Evolutionary conservation across 1,140 invertebrate genomes (phyloP).

Genomic region (Stenopsyche tienmushanensis): DNA sequence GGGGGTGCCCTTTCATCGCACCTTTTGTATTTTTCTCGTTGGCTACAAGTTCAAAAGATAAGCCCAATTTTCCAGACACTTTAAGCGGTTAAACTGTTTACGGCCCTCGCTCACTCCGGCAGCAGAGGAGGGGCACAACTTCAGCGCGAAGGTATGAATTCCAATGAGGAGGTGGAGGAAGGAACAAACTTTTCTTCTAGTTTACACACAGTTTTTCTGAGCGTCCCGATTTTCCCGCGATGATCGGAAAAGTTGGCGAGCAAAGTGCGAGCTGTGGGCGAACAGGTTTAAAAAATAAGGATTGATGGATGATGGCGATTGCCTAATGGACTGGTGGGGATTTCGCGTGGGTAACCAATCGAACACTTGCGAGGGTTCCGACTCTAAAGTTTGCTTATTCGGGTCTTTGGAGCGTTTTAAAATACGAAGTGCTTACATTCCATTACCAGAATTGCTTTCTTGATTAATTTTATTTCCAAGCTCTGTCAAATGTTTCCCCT

Average conservation of each 20-base stretch:
- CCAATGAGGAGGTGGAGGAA: constrained; percentile 16
- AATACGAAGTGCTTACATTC: too few relatives aligned
- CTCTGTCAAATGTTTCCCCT: too few relatives aligned
- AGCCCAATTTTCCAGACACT: constrained; percentile 30
- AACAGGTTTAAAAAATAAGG: constrained; percentile 17
- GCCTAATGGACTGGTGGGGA: constrained; percentile 22
- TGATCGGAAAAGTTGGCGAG: constrained; percentile 26
- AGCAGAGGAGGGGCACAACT: not conserved
- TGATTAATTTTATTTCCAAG: too few relatives aligned
- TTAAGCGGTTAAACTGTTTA: constrained; percentile 32
- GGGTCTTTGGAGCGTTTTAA: too few relatives aligned
- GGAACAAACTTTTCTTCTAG: constrained; percentile 16
- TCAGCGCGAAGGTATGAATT: constrained; percentile 22
- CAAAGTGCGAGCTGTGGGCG: not conserved
- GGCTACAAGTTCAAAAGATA: constrained; percentile 26
- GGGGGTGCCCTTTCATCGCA: not conserved
- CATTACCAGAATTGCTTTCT: too few relatives aligned
- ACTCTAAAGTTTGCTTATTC: constrained; percentile 8
- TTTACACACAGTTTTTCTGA: constrained; percentile 20
- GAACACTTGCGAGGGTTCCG: not conserved
- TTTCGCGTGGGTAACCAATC: not conserved
- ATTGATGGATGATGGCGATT: constrained; percentile 28
- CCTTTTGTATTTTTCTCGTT: constrained; percentile 28
- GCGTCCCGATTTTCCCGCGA: not conserved
- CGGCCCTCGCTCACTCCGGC: not conserved